Conservation (phyloP, 2,888 invertebrate genomes). For the Lamproptera curius region DNA sequence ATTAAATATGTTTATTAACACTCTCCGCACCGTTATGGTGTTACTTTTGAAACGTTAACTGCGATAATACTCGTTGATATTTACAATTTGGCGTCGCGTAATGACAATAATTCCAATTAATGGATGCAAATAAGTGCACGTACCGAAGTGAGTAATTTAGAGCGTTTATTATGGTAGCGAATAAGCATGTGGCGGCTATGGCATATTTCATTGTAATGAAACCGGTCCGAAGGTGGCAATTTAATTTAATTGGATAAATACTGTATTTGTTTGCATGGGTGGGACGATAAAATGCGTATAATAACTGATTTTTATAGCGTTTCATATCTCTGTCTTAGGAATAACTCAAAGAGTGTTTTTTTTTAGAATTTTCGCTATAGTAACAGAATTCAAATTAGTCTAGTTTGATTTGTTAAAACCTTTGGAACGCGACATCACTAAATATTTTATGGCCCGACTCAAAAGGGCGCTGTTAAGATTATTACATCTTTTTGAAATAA, state of each 20-base stretch:
- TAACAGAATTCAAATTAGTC: no score
- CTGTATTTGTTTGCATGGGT: slow-evolving; percentile 3
- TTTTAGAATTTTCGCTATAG: no score
- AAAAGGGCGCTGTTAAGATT: no score
- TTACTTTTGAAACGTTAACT: background rate
- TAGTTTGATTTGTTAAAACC: no score
- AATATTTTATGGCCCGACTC: no score
- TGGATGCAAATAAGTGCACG: slow-evolving; percentile 7
- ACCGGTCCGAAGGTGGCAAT: background rate
- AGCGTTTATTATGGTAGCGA: slow-evolving; percentile 1
- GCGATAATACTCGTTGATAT: background rate
- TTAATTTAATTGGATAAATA: slow-evolving; percentile 10
- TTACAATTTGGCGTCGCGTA: background rate
- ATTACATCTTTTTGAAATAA: no score
- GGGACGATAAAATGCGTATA: background rate
- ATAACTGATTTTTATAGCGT: background rate
- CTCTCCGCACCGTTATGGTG: background rate
- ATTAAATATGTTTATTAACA: slow-evolving; percentile 4
- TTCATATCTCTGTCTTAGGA: background rate
- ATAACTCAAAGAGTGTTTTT: no score
- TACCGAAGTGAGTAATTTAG: slow-evolving; percentile 5
- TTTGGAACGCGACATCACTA: no score
- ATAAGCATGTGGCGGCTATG: slow-evolving; percentile 2
- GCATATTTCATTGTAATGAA: slow-evolving; percentile 16
- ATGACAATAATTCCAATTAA: slow-evolving; percentile 2